Percentiles rank a stretch among this genome's conserved stretches.
Evolutionary conservation across 2,888 invertebrate genomes (phyloP).

Genomic region (Cancer borealis): DNA sequence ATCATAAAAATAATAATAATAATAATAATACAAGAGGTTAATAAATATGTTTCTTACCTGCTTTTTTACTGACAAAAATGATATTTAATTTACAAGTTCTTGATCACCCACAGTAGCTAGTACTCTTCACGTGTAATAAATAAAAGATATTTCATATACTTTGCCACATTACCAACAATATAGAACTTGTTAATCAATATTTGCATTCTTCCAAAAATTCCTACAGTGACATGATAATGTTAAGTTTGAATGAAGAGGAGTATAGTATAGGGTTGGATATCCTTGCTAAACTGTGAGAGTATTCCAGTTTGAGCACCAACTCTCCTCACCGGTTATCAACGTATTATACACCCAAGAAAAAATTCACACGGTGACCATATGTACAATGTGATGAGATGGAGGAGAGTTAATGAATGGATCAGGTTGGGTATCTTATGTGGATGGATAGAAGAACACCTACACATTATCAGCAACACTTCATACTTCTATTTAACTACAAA

Average conservation of each 20-base stretch:
- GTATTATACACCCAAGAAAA: not conserved
- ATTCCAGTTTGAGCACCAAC: not conserved
- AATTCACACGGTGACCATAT: constrained; percentile 44
- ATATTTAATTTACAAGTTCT: not conserved
- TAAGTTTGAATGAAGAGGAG: not conserved
- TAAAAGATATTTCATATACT: not conserved
- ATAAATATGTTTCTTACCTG: too few relatives aligned
- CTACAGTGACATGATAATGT: not conserved
- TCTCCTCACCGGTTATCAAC: not conserved
- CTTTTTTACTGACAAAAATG: constrained; percentile 14
- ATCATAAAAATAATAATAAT: too few relatives aligned
- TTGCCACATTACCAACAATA: not conserved
- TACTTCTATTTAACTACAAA: constrained; percentile 39
- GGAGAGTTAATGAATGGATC: constrained; percentile 48
- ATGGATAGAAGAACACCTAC: constrained; percentile 42
- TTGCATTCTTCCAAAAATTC: not conserved
- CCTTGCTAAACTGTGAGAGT: not conserved
- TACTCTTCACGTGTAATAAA: constrained; percentile 8
- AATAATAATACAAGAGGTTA: too few relatives aligned
- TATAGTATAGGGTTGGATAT: not conserved
- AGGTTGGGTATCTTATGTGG: constrained; percentile 30
- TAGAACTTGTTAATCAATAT: not conserved
- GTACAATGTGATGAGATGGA: constrained; percentile 48
- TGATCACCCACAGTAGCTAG: not conserved
- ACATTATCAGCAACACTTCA: constrained; percentile 49